Evolutionary conservation across 92 coral and sea anemone genomes (phyloP), one percentile per base, ranked within the genome.

Genomic region (Anthopleura xanthogrammica): DNA sequence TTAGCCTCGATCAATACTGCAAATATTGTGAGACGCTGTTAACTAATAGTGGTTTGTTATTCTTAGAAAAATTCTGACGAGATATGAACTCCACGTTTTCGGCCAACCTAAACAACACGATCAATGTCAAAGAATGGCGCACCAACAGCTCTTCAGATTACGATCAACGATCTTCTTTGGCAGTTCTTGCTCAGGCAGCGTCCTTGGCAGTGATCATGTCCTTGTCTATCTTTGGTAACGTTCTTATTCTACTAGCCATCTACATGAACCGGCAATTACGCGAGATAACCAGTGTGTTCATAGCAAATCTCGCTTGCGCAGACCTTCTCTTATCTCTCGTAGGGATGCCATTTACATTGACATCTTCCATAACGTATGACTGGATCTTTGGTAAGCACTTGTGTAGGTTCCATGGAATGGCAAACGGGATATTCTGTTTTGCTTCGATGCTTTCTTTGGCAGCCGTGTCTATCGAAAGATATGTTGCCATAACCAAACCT

Each of bases 271-370:
- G 79, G 68, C 91, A 84, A 22, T 82, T 93, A 12, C 86, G 92
- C 29, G 86, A 88, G 74, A 89, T 91, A 24, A 93, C 98, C 71
- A 91, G 92, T 48, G 93, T 91, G 55, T 93, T 91, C 48, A 89
- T 93, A 46, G 98, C 93, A 5, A 93, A 90, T 40, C 88, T 93
- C 22, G 98, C 98, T 24, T 86, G 92, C 74, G 98, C 98, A 36
- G 98, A 93, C 36, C 86, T 93, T 9, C 89, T 92, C 4, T 91
- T 93, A 23, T 93, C 98, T 12, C 40, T 91, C 14, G 80, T 86
- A 11, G 98, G 95, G 2, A 93, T 93, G 98, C 98, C 98, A 6
- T 91, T 93, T 55, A 93, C 98, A 8, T 79, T 93, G 83, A 77
- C 88, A 3, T 93, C 98, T 10, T 91, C 98, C 50, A 87, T 93